Conservation (phyloP, 2,888 invertebrate genomes). For the Calameuta filiformis region DNA sequence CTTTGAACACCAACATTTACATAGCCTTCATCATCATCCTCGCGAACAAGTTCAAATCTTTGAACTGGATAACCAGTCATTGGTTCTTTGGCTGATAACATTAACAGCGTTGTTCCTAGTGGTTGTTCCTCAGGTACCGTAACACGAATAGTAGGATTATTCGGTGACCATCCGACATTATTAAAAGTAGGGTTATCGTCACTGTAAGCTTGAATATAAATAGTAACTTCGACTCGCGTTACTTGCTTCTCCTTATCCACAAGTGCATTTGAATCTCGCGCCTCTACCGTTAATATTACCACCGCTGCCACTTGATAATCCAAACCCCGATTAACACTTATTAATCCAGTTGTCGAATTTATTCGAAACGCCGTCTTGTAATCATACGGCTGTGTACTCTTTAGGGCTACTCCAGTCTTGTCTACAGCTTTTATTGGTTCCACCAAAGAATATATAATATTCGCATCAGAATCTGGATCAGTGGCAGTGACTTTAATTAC, state of each 20-base stretch:
- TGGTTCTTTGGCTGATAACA: conserved; percentile 78
- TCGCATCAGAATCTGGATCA: conserved; percentile 78
- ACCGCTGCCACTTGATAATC: conserved; percentile 81
- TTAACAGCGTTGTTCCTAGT: conserved; percentile 77
- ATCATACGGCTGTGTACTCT: conserved; percentile 72
- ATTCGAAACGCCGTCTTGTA: conserved; percentile 77
- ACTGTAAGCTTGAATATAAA: conserved; percentile 82
- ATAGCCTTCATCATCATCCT: conserved; percentile 52
- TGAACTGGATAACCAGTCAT: conserved; percentile 73
- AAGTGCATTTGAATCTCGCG: conserved; percentile 77
- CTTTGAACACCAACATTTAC: conserved; percentile 71
- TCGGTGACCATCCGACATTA: conserved; percentile 78
- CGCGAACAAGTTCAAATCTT: conserved; percentile 64
- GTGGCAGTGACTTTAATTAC: conserved; percentile 75
- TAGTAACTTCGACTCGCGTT: conserved; percentile 76
- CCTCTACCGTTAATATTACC: conserved; percentile 78
- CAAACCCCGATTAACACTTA: conserved; percentile 75
- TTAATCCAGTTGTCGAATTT: conserved; percentile 76
- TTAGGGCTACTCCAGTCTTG: conserved; percentile 78
- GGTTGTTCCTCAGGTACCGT: conserved; percentile 82
- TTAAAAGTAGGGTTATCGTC: conserved; percentile 82
- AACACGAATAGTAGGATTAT: conserved; percentile 75
- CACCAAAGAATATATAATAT: conserved; percentile 76
- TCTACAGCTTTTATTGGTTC: conserved; percentile 78
- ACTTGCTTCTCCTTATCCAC: conserved; percentile 74